These are phyloP conservation scores for Melanchra persicariae DNA, from an alignment of 2,888 invertebrate species.

Conservation along the genomic window DNA sequence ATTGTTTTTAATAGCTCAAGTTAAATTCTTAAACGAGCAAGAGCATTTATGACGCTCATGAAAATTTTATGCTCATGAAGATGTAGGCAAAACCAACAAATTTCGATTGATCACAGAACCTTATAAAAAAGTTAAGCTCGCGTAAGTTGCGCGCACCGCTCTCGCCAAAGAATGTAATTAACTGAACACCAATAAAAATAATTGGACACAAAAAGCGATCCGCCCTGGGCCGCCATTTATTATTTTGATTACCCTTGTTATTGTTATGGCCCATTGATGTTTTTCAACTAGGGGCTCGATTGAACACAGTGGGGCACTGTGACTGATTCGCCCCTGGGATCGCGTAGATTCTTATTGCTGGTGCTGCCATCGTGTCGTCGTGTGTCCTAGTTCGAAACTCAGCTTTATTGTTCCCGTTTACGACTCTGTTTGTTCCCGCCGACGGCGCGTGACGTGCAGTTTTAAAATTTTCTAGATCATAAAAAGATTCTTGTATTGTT, in stretches of 20 bases:
- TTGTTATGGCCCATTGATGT: slow-evolving; percentile 78
- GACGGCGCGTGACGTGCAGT: slow-evolving; percentile 75
- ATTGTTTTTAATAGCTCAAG: slow-evolving; percentile 44
- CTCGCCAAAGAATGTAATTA: slow-evolving; percentile 87
- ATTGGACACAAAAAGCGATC: slow-evolving; percentile 87
- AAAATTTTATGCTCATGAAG: slow-evolving; percentile 58
- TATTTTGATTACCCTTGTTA: slow-evolving; percentile 88
- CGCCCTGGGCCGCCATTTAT: slow-evolving; percentile 84
- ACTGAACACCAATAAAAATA: slow-evolving; percentile 88
- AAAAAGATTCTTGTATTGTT: slow-evolving; percentile 64
- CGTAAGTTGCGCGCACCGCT: slow-evolving; percentile 73
- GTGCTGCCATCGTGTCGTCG: slow-evolving; percentile 61
- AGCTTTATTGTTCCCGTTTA: slow-evolving; percentile 78
- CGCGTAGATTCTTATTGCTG: slow-evolving; percentile 17
- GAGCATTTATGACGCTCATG: slow-evolving; percentile 53
- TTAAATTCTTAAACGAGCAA: slow-evolving; percentile 31
- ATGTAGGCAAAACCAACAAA: slow-evolving; percentile 62
- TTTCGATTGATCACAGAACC: slow-evolving; percentile 67
- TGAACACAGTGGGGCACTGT: slow-evolving; percentile 62
- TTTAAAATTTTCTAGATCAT: slow-evolving; percentile 65
- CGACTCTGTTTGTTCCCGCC: slow-evolving; percentile 75
- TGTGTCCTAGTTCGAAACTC: slow-evolving; percentile 62
- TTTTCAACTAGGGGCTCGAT: slow-evolving; percentile 69
- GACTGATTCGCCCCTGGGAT: slow-evolving; percentile 38
- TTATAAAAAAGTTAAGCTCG: slow-evolving; percentile 65